A percentile compares a stretch with the other conserved stretches of the same genome.
Evolutionary conservation across 2,888 invertebrate species (phyloP).

Genomic region (Drosophila algonquin): DNA sequence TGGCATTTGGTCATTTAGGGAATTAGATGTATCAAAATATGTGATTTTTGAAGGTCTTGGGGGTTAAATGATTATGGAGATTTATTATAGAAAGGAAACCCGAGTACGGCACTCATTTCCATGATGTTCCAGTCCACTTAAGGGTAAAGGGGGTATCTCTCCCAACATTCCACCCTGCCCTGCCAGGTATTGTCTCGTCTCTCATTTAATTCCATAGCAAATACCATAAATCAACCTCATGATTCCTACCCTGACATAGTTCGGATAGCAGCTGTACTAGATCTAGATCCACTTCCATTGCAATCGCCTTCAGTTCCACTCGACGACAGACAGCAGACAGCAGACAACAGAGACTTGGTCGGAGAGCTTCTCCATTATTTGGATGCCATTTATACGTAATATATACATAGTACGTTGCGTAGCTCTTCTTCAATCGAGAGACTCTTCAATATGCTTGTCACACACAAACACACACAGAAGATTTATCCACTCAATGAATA

Average conservation of each 20-base stretch:
- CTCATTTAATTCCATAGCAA: neutral
- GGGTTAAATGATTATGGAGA: neutral
- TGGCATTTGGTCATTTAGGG: neutral
- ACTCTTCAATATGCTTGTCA: conserved; percentile 27
- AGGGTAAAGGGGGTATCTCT: neutral
- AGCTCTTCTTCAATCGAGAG: neutral
- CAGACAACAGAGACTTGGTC: neutral
- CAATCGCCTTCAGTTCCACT: neutral
- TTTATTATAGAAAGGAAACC: neutral
- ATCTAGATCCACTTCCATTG: neutral
- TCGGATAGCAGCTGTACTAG: neutral
- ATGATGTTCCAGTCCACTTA: neutral
- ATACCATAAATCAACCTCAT: neutral
- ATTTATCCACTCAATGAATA: conserved; percentile 15
- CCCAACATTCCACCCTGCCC: neutral
- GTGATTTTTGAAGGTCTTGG: neutral
- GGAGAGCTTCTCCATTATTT: neutral
- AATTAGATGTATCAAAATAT: neutral
- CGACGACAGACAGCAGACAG: neutral
- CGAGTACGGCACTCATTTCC: too few species aligned
- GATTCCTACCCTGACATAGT: neutral
- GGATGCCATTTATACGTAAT: neutral
- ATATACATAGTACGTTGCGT: neutral
- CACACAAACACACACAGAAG: conserved; percentile 13
- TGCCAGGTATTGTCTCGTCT: neutral